Evolutionary conservation across 2,113 vertebrate genomes (phyloP).

Genomic region (Hylia prasina): DNA sequence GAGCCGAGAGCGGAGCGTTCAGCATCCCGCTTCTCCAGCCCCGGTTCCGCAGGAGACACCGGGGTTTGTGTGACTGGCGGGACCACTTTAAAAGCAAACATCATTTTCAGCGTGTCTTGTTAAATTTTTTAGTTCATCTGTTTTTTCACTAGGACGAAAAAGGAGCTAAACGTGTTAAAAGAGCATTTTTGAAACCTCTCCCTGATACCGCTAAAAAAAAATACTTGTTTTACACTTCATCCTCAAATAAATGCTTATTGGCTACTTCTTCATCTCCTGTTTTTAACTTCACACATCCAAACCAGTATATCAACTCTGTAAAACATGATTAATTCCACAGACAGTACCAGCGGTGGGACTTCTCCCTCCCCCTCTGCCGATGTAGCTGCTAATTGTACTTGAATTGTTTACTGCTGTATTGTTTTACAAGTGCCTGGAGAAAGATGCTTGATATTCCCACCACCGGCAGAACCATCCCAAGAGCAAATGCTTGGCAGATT

Average conservation of each 20-base stretch:
- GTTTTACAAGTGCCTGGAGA: constrained; percentile 69
- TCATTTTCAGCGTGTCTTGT: neutral
- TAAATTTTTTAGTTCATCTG: neutral
- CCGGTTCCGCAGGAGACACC: neutral
- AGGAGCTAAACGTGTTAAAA: neutral
- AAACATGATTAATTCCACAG: constrained; percentile 72
- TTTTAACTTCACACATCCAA: constrained; percentile 54
- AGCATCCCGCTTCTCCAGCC: neutral
- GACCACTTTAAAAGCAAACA: neutral
- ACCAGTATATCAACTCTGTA: constrained; percentile 50
- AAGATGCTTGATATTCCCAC: constrained; percentile 63
- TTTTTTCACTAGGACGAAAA: neutral
- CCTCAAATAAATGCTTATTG: neutral
- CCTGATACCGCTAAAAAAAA: neutral
- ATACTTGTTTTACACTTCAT: neutral
- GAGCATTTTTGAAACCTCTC: neutral
- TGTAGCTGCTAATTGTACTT: constrained; percentile 72
- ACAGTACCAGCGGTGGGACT: constrained; percentile 67
- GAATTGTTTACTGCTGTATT: constrained; percentile 73
- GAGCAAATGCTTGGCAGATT: constrained; percentile 65
- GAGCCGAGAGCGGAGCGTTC: neutral
- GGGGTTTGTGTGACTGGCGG: neutral
- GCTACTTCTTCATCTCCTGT: constrained; percentile 30
- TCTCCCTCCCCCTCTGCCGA: constrained; percentile 51
- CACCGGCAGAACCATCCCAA: constrained; percentile 46